Conservation (phyloP, 2,888 invertebrate genomes). For the Melanostoma scalare region DNA sequence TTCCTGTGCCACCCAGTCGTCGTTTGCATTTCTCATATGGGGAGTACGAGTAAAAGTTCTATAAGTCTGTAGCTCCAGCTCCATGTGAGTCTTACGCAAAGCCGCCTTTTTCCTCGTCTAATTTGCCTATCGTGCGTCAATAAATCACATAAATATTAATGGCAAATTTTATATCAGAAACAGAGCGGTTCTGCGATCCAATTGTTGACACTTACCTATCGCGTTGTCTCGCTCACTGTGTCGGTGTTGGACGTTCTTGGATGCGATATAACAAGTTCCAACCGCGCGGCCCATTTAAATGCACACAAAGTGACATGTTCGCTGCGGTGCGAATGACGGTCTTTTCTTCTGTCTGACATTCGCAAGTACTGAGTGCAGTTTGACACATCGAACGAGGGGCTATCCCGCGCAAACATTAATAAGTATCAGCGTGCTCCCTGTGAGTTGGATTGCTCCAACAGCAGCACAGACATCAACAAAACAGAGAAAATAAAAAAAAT, state of each 20-base stretch:
- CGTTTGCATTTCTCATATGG: constrained; percentile 13
- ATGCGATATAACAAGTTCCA: constrained; percentile 29
- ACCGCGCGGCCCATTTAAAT: constrained; percentile 17
- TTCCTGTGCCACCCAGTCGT: constrained; percentile 8
- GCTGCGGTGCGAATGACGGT: constrained; percentile 46
- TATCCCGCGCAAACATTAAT: constrained; percentile 45
- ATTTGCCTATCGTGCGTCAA: constrained; percentile 70
- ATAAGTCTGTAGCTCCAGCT: not conserved
- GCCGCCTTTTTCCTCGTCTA: constrained; percentile 44
- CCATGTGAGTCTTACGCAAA: constrained; percentile 6
- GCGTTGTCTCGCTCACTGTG: not conserved
- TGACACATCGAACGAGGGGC: constrained; percentile 8
- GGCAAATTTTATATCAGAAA: constrained; percentile 46
- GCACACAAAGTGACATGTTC: constrained; percentile 49
- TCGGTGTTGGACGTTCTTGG: not conserved
- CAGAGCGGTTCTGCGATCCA: constrained; percentile 40
- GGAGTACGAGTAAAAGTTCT: not conserved
- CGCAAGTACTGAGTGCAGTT: not conserved
- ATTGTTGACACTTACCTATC: constrained; percentile 47
- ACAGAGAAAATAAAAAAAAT: constrained; percentile 1
- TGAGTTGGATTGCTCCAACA: not conserved
- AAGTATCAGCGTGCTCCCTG: constrained; percentile 27
- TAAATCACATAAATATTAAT: constrained; percentile 73
- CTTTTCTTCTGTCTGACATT: constrained; percentile 43
- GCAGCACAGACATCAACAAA: constrained; percentile 14